Evolutionary conservation across 2,888 invertebrate genomes (phyloP), one percentile per base, ranked within the genome.

Genomic region (Tetrapedia diversipes): DNA sequence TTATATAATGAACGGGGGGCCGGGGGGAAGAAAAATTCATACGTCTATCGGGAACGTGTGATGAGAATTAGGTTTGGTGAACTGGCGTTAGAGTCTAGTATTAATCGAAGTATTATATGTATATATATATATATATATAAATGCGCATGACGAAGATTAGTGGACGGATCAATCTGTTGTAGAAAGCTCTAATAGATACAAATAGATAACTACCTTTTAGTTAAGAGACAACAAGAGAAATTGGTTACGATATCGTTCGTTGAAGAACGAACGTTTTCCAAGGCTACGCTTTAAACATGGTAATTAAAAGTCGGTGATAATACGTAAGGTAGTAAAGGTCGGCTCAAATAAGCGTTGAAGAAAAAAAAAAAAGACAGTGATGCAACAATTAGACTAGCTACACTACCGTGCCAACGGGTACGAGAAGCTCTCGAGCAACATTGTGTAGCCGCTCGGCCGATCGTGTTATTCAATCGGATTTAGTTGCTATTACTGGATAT

Each of bases 401-500:
- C 51, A 2, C 24, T n/a, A 22, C 11, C 16, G 49, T 60, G 47
- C 67, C 49, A 60, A 24, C 49, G 39, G 10, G 61, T 27, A 60
- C 60, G 60, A n/a, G n/a, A 49, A 51, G 59, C 27, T 57, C 27
- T 24, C 32, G 19, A 29, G 45, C 59, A 29, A 53, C 59, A 14
- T 64, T 37, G 66, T 37, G 66, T 22, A 74, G 49, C 65, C 57
- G 74, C 54, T 69, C 64, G 79, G 78, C 67, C 73, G 79, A 85
- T 80, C 81, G 81, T 76, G 86, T 84, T 86, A 85, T 86, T 83
- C 86, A 82, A 88, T 80, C 80, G 76, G 85, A 67, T 68, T 73
- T 83, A 86, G 86, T 82, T 75, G 82, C 81, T 88, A 83, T 86
- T 82, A 51, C 60, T 53, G 63, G 68, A 41, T 79, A n/a, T n/a